These are phyloP conservation scores for Carassius carassius DNA, from an alignment of 2,113 vertebrate genomes.

Conservation along the genomic window DNA sequence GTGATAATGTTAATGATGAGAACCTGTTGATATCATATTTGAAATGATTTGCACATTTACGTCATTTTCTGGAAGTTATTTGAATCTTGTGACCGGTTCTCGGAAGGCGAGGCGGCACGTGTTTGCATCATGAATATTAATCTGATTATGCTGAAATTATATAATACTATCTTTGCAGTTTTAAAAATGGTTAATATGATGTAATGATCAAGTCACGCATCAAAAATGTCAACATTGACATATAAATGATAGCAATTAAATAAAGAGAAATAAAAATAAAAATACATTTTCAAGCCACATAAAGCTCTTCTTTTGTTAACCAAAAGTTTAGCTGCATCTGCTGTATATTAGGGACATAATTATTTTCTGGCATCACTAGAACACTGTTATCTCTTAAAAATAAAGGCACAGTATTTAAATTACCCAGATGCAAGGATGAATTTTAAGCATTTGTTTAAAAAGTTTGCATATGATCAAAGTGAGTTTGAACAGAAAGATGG, in stretches of 20 bases:
- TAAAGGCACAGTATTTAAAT: not conserved
- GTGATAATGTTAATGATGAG: not conserved
- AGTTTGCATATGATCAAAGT: not conserved
- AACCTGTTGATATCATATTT: not conserved
- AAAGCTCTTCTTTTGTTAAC: not conserved
- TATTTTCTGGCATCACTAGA: not conserved
- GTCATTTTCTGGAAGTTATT: not conserved
- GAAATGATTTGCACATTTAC: not conserved
- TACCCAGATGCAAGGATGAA: not conserved
- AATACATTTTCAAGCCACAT: not conserved
- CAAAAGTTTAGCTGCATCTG: not conserved
- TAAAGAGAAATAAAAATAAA: not conserved
- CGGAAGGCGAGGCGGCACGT: not conserved
- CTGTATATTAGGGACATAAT: not conserved
- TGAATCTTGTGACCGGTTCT: not conserved
- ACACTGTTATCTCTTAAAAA: no score
- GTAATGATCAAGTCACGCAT: not conserved
- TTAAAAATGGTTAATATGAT: not conserved
- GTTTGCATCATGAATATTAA: not conserved
- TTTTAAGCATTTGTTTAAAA: not conserved
- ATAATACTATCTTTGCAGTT: not conserved
- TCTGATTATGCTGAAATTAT: not conserved
- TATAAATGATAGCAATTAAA: not conserved
- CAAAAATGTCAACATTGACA: not conserved
- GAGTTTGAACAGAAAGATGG: not conserved